Evolutionary conservation across 2,888 invertebrate genomes (phyloP), one percentile per base, ranked within the genome.

Genomic region (Brachycybe producta): DNA sequence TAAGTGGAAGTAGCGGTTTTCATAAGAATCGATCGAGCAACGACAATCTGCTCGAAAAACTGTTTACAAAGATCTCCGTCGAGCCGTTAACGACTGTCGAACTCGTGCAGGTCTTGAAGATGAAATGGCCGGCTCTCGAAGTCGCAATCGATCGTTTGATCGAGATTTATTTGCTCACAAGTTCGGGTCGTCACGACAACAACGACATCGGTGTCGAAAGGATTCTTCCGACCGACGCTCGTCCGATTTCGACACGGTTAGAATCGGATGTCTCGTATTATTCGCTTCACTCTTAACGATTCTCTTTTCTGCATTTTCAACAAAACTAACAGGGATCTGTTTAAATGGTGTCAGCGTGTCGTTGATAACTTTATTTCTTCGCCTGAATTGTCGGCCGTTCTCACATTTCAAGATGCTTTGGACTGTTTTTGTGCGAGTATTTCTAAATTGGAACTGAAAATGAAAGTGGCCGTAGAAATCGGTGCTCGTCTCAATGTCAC

Each of bases 341-440:
- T 94, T 57, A 94, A 92, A 65, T 85, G 91, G 79, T 94, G 92
- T 62, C 73, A 77, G 3, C 73, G 95, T 61, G 78, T 87, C 4
- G 74, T 79, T 11, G 69, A 76, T 13, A 78, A 80, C 59, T 85
- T 84, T 65, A 76, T 82, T 53, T 77, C 84, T 78, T 80, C 1
- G 13, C 26, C n/a, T 27, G 4, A 42, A 42, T 26, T n/a, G 1
- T 57, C 61, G 15, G 58, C 62, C 2, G 61, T 57, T 5, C 57
- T 58, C 7, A 77, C 86, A 1, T 77, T 88, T 39, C 84, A 88
- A 70, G 87, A 94, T 67, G 87, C 90, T 0, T 75, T 90, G 21
- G 92, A 95, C 63, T 80, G 92, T 54, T 95, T 95, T 66, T 85
- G 86, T 54, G 82, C 82, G 47, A 83, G 84, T 23, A 73, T 84